Conservation (phyloP, 2,797 vertebrate species). For the Sebastes vulpes region DNA sequence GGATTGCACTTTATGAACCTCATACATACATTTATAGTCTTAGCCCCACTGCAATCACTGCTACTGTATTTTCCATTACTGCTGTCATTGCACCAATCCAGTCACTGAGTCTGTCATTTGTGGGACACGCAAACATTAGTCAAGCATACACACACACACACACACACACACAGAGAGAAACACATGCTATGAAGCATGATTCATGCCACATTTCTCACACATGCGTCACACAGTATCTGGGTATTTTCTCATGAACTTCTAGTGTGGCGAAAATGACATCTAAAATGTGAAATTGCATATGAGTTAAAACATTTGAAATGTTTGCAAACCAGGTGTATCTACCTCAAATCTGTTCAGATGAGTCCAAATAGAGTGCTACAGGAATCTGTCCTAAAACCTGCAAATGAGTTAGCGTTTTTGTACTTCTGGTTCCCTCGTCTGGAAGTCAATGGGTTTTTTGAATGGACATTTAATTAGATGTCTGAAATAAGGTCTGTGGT, state of each 20-base stretch:
- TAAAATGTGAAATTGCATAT: not conserved
- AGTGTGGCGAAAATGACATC: not conserved
- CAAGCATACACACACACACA: not conserved
- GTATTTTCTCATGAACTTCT: not conserved
- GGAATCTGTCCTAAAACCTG: too few species aligned
- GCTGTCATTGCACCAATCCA: slow-evolving; percentile 44
- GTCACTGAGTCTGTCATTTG: slow-evolving; percentile 38
- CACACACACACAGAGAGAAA: not conserved
- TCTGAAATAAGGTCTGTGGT: too few species aligned
- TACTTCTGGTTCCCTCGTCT: too few species aligned
- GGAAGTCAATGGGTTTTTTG: accelerated
- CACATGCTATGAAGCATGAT: not conserved
- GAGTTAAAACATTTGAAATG: not conserved
- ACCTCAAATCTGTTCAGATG: not conserved
- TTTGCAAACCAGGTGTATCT: not conserved
- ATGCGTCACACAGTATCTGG: not conserved
- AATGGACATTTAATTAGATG: too few species aligned
- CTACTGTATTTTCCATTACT: slow-evolving; percentile 46
- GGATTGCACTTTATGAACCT: slow-evolving; percentile 58
- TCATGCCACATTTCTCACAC: slow-evolving; percentile 2
- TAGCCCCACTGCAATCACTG: slow-evolving; percentile 23
- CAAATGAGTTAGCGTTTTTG: too few species aligned
- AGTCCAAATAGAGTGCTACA: not conserved
- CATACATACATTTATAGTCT: slow-evolving; percentile 47
- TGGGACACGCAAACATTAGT: slow-evolving; percentile 16